Base-by-base conservation (phyloP, 2,797 vertebrate genomes). In the Chloroceryle amazona region DNA sequence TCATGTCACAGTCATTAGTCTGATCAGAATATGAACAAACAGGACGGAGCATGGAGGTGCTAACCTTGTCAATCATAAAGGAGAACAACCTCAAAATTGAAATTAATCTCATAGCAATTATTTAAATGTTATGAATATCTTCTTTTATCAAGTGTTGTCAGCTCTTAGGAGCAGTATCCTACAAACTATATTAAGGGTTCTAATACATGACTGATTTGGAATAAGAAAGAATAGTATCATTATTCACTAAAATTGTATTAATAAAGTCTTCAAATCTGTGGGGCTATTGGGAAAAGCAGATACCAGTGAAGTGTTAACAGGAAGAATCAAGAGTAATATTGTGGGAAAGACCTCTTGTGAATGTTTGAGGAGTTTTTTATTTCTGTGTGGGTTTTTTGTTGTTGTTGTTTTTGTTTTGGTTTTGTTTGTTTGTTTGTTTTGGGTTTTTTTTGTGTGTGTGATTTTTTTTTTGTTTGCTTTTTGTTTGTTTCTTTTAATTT, bases 1-100 rank as follows among this genome's bases (percentile, higher is more conserved):
- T 81, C 3, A 4, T 74, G 60, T 89, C 76, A 74, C 82, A 65
- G 54, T 86, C 67, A 73, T 93, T 91, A 90, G 44, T 86, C 57
- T 54, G 74, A 74, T 91, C 66, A 88, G 81, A 79, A 47, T 80
- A 71, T 7, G 61, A 81, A 62, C 18, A 90, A 92, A 94, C 63
- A 92, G 88, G 75, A 84, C 51, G 74, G 61, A 72, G 20, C 14
- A 22, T 46, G 57, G 26, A 92, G 74, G 66, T 42, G 11, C n/a
- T 94, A 81, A 89, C 67, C 47, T 96, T 88, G 78, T 89, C 84
- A 82, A 4, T 95, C 66, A 47, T 70, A 58, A 73, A 86, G 47
- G 29, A 90, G 70, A 89, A 58, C 35, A 82, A 47, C 37, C 63
- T 86, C 29, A 95, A 89, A 90, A 76, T 1, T 70, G 29, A 81